Evolutionary conservation across 1,140 invertebrate species (phyloP), one percentile per base, ranked within the genome.

Genomic region (Pseudomyrmex cubaensis): DNA sequence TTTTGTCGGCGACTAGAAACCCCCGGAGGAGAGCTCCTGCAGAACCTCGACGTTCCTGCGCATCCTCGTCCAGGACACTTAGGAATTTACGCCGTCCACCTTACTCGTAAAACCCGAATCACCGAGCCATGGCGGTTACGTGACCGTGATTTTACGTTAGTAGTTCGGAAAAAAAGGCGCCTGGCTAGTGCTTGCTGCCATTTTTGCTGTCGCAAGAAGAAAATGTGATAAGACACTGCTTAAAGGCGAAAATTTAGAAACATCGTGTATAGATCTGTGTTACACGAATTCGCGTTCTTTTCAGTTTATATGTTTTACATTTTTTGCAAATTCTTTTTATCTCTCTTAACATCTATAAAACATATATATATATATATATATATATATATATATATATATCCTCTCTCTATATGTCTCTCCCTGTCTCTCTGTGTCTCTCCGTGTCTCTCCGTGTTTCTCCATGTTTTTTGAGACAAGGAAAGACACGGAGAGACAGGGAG

Each of bases 31-130:
- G 5, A 4, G 5, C 20, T 66, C 48, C 17, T 10, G 17, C 9
- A 52, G 44, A 10, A 2, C 13, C 0, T 22, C 22, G 15, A 46
- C 57, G 64, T 67, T n/a, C 48, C 25, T 15, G 20, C 20, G 8
- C 46, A 46, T 63, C 76, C 22, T 10, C 46, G n/a, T 20, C 25
- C 15, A 25, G 9, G 17, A 59, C 25, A 25, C 48, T 54, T 17
- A 8, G 8, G 10, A 13, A 57, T 54, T 17, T 52, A 67, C 25
- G 22, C 63, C 61, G 46, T 82, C 61, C 12, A 7, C 48, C n/a
- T 80, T n/a, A 25, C 35, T 86, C 86, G 86, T 87, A 77, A 87
- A 87, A 86, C 20, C 2, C 22, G 57, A 48, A 52, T 13, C 54
- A 44, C 12, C 9, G 35, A 61, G 44, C 54, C 66, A 20, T 59